Evolutionary conservation across 2,113 vertebrate genomes (phyloP), one percentile per base, ranked within the genome.

Genomic region (Lepus europaeus): DNA sequence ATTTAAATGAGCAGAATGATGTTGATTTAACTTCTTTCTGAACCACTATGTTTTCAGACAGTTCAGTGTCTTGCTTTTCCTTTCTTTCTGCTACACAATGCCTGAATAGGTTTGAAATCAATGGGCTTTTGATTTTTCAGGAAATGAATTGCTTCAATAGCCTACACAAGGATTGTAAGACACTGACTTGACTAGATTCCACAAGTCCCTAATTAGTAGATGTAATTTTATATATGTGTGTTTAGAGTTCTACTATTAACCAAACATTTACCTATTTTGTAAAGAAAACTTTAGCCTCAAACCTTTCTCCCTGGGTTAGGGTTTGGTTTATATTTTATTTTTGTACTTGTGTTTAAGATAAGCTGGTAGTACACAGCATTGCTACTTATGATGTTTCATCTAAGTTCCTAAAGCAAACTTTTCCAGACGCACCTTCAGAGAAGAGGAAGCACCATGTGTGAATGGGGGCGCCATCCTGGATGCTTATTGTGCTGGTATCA

Each of bases 191-290:
- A 73, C 82, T 61, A 76, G 87, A 64, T 53, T 64, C 36, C 63
- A 45, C 31, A 76, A 10, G 10, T 69, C 36, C 29, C 56, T 66
- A 90, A 77, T 49, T n/a, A 45, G 17, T 66, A 45, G 17, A 39
- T 80, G 5, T 64, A n/a, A 49, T 51, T 23, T 84, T 39, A 22
- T 20, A n/a, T 20, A 64, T 10, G 9, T 59, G 56, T 69, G 53
- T 92, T 96, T 91, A 69, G 70, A 93, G 72, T 80, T 73, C 33
- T 69, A 84, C 13, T 59, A 79, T 27, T 84, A 22, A 87, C 56
- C n/a, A 87, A 81, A 76, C 69, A 81, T 56, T 95, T 93, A 20
- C 49, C 89, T 19, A 33, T 89, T 95, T 94, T 61, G 68, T 92
- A 92, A 87, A 66, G 51, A 66, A 93, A 31, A 36, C 87, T 25